Conservation (phyloP, 35 echinoderm and acorn worm species). For the Stichopus chloronotus region DNA sequence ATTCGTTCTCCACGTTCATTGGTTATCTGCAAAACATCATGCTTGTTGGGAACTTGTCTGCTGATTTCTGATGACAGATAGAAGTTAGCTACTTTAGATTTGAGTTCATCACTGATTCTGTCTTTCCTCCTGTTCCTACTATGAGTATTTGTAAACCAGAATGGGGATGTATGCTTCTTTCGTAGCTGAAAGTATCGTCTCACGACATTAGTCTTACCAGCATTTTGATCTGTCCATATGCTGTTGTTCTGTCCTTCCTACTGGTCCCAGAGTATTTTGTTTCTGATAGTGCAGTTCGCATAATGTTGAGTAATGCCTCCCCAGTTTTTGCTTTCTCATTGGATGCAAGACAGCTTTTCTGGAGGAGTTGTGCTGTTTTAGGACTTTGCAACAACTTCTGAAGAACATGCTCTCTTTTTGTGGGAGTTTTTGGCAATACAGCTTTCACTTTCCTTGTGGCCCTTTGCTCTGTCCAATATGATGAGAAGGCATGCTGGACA, state of each 20-base stretch:
- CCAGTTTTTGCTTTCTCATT: not conserved
- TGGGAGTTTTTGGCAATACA: no score
- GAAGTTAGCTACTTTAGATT: not conserved
- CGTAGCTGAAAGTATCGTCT: not conserved
- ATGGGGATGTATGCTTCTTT: not conserved
- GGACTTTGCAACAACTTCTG: slow-evolving; percentile 20
- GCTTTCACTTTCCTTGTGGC: not conserved
- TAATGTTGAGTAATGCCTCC: slow-evolving; percentile 16
- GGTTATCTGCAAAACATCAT: slow-evolving; percentile 3
- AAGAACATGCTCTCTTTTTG: slow-evolving; percentile 12
- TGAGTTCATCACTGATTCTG: slow-evolving; percentile 2
- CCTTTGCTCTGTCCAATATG: not conserved
- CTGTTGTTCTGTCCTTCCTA: not conserved
- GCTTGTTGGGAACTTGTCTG: slow-evolving; percentile 7
- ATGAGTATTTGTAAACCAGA: not conserved
- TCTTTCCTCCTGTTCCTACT: not conserved
- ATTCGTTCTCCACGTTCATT: slow-evolving; percentile 3
- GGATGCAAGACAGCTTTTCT: slow-evolving; percentile 1
- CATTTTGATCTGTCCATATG: not conserved
- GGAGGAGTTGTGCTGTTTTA: not conserved
- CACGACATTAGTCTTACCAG: slow-evolving; percentile 5
- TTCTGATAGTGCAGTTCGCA: slow-evolving; percentile 7
- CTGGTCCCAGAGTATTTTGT: not conserved
- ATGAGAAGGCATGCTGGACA: not conserved
- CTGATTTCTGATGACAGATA: not conserved